These are phyloP conservation scores for Oophaga pumilio DNA, from an alignment of 2,113 vertebrate genomes.

Conservation along the genomic window DNA sequence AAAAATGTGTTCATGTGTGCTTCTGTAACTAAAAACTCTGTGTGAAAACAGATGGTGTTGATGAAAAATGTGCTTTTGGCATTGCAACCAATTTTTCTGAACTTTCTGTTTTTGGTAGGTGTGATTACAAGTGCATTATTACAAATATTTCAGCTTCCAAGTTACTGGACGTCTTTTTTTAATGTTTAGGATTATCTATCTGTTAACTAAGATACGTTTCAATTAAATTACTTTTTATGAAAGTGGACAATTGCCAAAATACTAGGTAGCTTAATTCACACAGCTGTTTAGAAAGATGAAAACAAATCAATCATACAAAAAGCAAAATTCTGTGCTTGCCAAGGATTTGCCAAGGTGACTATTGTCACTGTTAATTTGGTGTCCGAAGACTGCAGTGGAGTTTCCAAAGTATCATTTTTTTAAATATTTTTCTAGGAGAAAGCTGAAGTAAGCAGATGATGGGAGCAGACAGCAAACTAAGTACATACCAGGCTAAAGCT, in stretches of 20 bases:
- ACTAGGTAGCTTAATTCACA: slow-evolving; percentile 9
- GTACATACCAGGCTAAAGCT: neutral
- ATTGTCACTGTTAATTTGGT: neutral
- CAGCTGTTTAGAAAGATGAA: slow-evolving; percentile 21
- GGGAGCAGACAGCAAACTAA: neutral
- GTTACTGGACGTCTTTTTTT: neutral
- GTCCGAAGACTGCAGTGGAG: neutral
- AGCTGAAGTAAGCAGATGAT: neutral
- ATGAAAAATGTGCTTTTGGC: slow-evolving; percentile 36
- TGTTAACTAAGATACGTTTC: slow-evolving; percentile 12
- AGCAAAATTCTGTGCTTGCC: neutral
- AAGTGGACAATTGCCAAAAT: slow-evolving; percentile 14
- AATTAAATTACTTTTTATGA: slow-evolving; percentile 14
- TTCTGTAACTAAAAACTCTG: slow-evolving; percentile 10
- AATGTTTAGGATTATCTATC: slow-evolving; percentile 1
- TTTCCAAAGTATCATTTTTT: neutral
- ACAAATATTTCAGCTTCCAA: slow-evolving; percentile 11
- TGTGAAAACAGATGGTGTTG: slow-evolving; percentile 41
- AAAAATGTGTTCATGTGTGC: slow-evolving; percentile 17
- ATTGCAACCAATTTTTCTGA: slow-evolving; percentile 24
- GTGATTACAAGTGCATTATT: slow-evolving; percentile 9
- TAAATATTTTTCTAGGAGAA: neutral
- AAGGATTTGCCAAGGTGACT: neutral
- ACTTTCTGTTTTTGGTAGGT: slow-evolving; percentile 23
- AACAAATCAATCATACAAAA: neutral